Evolutionary conservation across 2,888 invertebrate species (phyloP), one percentile per base, ranked within the genome.

Genomic region (Torymus auratus): DNA sequence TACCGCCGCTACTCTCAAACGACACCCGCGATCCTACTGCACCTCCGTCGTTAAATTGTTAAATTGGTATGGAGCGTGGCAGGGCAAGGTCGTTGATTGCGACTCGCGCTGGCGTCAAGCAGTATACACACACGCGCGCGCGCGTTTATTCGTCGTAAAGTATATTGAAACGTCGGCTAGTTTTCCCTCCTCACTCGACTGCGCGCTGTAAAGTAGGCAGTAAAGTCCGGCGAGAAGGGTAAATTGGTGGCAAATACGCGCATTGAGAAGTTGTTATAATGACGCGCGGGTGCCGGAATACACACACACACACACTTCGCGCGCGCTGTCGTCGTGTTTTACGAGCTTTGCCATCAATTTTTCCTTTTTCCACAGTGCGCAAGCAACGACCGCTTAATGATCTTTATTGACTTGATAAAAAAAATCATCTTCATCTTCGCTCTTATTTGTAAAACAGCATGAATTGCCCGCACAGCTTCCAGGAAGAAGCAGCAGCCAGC

Each of bases 321-420:
- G 52, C 56, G 61, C 20, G 58, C 12, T 4, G n/a, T 79, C 74
- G 58, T 74, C 74, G 10, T 28, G 28, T 41, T 75, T 80, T 80
- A 79, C 62, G 79, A 79, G 73, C 73, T 79, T 52, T 41, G 78
- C 53, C 5, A 14, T 60, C 17, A 28, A 64, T 67, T 75, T 67
- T 61, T 65, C 53, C n/a, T 13, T 62, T 11, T 17, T 50, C 5
- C 15, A 14, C 41, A 17, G 5, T n/a, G n/a, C n/a, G n/a, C 7
- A 14, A 13, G 15, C 13, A 13, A 17, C n/a, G 23, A 3, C 7
- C 41, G 13, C 58, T 74, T 70, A 69, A 69, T 65, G 70, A 70
- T 80, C 74, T 80, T 80, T 75, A 75, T 79, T 80, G 60, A 64
- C 41, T 69, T 70, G 75, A 80, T 80, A 70, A 80, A 80, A 74